These are phyloP conservation scores for Prenolepis imparis DNA, from an alignment of 2,888 invertebrate species.

Conservation along the genomic window DNA sequence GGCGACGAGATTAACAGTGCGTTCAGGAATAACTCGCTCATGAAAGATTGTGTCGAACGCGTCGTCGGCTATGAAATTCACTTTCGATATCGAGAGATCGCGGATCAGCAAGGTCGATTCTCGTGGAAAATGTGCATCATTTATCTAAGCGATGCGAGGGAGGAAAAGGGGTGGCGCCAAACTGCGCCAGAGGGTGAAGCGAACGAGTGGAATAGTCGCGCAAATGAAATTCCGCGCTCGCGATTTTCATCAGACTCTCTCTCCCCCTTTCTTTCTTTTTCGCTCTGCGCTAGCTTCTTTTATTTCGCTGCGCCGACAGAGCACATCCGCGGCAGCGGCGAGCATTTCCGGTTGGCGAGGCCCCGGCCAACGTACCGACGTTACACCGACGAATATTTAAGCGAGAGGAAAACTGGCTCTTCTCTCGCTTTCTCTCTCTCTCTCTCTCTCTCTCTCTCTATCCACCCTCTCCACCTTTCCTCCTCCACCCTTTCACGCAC, in stretches of 20 bases:
- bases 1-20: background rate
- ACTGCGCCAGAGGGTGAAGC: slow-evolving; percentile 11
- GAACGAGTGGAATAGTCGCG: slow-evolving; percentile 31
- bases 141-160: background rate
- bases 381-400: slow-evolving; percentile 59
- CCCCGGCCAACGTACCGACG: slow-evolving; percentile 27
- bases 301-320: slow-evolving; percentile 50
- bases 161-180: background rate
- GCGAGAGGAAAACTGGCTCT: slow-evolving; percentile 60
- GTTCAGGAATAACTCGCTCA: background rate
- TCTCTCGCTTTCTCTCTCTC: background rate
- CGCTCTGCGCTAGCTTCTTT: slow-evolving; percentile 35
- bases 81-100: slow-evolving; percentile 21
- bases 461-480: background rate
- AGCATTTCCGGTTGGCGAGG: slow-evolving; percentile 62
- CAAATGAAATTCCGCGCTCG: slow-evolving; percentile 63
- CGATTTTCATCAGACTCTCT: slow-evolving; percentile 54
- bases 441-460: background rate
- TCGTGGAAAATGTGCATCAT: slow-evolving; percentile 6
- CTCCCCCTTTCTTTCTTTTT: background rate
- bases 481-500: background rate
- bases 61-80: background rate
- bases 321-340: slow-evolving; percentile 55
- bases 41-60: background rate
- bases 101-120: slow-evolving; percentile 40